Percentiles rank a stretch among this genome's conserved stretches.
These are phyloP conservation scores for Halcyon chelicuti DNA, from an alignment of 2,797 vertebrate genomes.

Conservation along the genomic window DNA sequence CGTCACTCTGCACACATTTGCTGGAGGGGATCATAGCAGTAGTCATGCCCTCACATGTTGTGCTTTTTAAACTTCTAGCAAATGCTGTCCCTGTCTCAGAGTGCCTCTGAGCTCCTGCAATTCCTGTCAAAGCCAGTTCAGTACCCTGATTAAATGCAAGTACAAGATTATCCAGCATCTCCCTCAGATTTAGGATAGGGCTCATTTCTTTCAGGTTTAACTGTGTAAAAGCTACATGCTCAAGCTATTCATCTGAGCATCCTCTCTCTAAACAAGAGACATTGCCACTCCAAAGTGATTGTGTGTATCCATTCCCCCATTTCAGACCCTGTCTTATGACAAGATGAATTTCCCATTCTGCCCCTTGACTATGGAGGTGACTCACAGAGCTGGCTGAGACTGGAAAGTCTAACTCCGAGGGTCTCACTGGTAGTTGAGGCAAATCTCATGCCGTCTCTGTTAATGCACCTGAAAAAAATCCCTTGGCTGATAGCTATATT, in stretches of 20 bases:
- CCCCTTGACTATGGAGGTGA: neutral
- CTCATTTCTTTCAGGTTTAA: neutral
- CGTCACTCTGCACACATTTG: neutral
- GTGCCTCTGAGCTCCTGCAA: neutral
- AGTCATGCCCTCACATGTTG: slow-evolving; percentile 23
- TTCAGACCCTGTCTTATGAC: neutral
- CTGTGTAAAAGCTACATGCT: neutral
- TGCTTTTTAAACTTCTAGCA: slow-evolving; percentile 31
- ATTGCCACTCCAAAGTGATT: neutral
- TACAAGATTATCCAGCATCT: slow-evolving; percentile 23
- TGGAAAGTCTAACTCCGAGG: neutral
- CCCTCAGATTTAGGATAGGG: neutral
- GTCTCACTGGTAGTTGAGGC: neutral
- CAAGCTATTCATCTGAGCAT: neutral
- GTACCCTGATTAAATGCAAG: slow-evolving; percentile 47
- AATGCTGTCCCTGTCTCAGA: neutral
- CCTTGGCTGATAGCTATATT: neutral
- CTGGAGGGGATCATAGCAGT: slow-evolving; percentile 25
- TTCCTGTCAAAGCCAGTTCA: slow-evolving; percentile 54
- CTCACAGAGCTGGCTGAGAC: neutral
- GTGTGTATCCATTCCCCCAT: neutral
- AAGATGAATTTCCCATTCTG: neutral
- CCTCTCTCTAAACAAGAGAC: neutral
- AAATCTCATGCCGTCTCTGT: neutral
- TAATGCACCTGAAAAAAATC: neutral